These are phyloP conservation scores for Uromys caudimaculatus DNA, from an alignment of 2,797 vertebrate genomes.

Conservation along the genomic window DNA sequence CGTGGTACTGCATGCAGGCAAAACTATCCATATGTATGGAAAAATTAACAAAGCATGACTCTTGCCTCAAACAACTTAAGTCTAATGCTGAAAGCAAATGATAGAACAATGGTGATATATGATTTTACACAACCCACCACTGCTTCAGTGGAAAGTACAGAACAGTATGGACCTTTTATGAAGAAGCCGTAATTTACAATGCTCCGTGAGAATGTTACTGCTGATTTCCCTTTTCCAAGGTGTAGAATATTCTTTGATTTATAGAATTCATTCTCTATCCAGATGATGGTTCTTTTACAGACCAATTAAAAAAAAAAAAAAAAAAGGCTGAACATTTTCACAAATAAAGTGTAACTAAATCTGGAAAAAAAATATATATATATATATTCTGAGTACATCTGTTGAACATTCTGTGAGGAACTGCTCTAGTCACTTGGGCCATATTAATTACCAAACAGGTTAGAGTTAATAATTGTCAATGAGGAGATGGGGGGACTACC, in stretches of 20 bases:
- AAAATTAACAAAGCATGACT: neutral
- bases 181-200: slow-evolving; percentile 88
- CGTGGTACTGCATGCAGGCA: neutral
- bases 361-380: too few species aligned
- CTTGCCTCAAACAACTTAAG: neutral
- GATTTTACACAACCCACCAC: too few species aligned
- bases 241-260: slow-evolving; percentile 91
- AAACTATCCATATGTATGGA: neutral
- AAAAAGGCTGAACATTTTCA: slow-evolving; percentile 90
- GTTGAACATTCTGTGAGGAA: neutral
- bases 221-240: slow-evolving; percentile 89
- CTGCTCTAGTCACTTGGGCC: neutral
- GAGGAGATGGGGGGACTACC: neutral
- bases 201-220: slow-evolving; percentile 92
- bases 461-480: neutral
- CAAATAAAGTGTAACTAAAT: slow-evolving; percentile 86
- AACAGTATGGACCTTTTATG: slow-evolving; percentile 90
- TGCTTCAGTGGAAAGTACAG: slow-evolving; percentile 87
- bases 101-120: neutral
- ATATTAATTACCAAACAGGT: neutral
- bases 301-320: slow-evolving; percentile 78
- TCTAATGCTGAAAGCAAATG: neutral
- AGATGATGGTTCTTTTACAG: slow-evolving; percentile 87
- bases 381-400: neutral
- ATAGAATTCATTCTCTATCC: slow-evolving; percentile 87